phyloP scores from a whole-genome alignment of 2,797 vertebrate species.

The Eulemur coronatus region DNA sequence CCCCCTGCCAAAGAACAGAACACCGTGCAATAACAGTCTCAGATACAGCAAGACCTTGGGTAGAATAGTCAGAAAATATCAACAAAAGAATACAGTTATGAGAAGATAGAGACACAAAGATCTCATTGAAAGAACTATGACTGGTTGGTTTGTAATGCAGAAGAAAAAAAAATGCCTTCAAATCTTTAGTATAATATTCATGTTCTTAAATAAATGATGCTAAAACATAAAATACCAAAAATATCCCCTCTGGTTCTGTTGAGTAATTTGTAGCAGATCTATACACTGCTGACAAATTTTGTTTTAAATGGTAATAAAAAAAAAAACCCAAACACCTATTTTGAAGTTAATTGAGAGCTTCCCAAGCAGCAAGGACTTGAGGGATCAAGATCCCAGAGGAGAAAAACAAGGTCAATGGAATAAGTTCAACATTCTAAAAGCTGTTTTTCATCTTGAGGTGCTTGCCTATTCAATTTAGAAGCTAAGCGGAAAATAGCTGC shows the following conservation, averaged over 20 bases:
- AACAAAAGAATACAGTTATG: neutral
- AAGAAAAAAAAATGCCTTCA: neutral
- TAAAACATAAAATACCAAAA: neutral
- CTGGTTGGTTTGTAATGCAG: neutral
- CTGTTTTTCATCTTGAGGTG: neutral
- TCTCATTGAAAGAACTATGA: neutral
- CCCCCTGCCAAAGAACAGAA: neutral
- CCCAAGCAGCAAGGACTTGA: neutral
- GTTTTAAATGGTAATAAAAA: too few species aligned
- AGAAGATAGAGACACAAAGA: neutral
- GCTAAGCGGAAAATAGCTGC: neutral
- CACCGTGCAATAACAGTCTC: neutral
- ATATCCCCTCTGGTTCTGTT: neutral
- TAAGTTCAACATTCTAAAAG: neutral
- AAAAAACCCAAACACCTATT: neutral
- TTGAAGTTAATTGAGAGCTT: neutral
- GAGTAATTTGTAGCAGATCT: neutral
- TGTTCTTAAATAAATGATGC: neutral
- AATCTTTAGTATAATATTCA: conserved; percentile 8
- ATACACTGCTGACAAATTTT: neutral
- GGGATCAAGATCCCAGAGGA: neutral
- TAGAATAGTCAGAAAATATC: neutral
- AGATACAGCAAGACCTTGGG: neutral
- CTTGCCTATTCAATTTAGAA: neutral
- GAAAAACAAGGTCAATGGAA: neutral